These are phyloP conservation scores for Bos javanicus DNA, from an alignment of 2,113 vertebrate species.

Conservation along the genomic window DNA sequence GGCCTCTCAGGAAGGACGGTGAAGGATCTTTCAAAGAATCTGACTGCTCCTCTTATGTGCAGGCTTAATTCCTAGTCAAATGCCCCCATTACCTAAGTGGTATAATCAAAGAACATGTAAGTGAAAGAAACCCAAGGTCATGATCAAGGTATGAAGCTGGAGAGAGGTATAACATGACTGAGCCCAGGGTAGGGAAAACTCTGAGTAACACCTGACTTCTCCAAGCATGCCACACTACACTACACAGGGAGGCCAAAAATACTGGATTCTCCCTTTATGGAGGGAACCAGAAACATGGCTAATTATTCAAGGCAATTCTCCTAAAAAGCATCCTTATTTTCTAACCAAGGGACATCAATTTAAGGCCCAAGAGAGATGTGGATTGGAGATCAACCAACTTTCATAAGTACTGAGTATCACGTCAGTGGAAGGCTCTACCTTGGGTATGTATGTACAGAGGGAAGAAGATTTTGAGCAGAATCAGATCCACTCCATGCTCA, in stretches of 20 bases:
- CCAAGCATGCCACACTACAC: not conserved
- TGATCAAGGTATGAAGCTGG: not conserved
- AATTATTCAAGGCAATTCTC: not conserved
- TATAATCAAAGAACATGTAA: slow-evolving; percentile 17
- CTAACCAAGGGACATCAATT: not conserved
- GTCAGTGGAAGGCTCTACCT: not conserved
- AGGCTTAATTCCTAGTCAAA: not conserved
- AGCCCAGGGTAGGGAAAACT: not conserved
- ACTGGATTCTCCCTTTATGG: not conserved
- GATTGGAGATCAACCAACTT: not conserved
- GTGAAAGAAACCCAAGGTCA: not conserved
- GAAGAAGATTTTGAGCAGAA: slow-evolving; percentile 2
- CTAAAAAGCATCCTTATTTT: not conserved
- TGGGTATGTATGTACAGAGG: not conserved
- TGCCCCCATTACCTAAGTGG: not conserved
- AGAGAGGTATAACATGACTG: not conserved
- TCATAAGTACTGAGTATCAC: not conserved
- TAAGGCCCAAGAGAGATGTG: not conserved
- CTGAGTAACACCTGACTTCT: not conserved
- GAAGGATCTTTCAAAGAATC: not conserved
- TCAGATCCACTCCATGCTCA: not conserved
- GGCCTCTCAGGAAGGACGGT: not conserved
- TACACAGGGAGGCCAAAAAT: not conserved
- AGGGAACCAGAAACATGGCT: not conserved
- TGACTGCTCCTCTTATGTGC: not conserved